Evolutionary conservation across 2,888 invertebrate genomes (phyloP), one percentile per base, ranked within the genome.

Genomic region (Drosophila affinis): DNA sequence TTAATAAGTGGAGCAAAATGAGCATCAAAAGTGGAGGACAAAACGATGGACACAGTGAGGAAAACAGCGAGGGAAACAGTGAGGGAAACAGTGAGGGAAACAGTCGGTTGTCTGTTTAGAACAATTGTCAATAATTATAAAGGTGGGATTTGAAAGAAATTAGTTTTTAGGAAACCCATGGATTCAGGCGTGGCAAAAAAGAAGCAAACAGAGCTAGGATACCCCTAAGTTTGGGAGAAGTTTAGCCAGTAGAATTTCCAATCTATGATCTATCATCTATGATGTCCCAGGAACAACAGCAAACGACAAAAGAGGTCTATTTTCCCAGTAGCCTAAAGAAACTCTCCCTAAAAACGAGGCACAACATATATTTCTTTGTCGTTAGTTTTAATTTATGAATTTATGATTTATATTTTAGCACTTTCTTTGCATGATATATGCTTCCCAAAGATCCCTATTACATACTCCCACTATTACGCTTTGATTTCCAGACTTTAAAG

Each of bases 101-200:
- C 12, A 5, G 12, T 34, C 39, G 6, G 39, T 14, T 14, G 39
- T 39, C n/a, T 45, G 39, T 24, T 63, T 44, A 70, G 62, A 75
- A 79, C 80, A 79, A 82, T 79, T 79, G 68, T 24, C 18, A 9
- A 80, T 67, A 82, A 82, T 79, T 79, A 81, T 71, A 58, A 81
- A 39, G 76, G 70, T 81, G 73, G 58, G 44, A 14, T 12, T n/a
- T n/a, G 3, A 3, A 39, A n/a, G 1, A 7, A 14, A 39, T 39
- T 7, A 6, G n/a, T 39, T 39, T 39, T 7, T 3, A n/a, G n/a
- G 14, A n/a, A 39, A 1, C 6, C 0, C 39, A 0, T 1, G 14
- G 14, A 39, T 39, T 39, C 2, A 7, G 1, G 27, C 0, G 0
- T 1, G 0, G 6, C 1, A 27, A 27, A 27, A 39, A 39, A 14